phyloP scores from a whole-genome alignment of 2,113 vertebrate genomes.

The Synodontis membranacea region DNA sequence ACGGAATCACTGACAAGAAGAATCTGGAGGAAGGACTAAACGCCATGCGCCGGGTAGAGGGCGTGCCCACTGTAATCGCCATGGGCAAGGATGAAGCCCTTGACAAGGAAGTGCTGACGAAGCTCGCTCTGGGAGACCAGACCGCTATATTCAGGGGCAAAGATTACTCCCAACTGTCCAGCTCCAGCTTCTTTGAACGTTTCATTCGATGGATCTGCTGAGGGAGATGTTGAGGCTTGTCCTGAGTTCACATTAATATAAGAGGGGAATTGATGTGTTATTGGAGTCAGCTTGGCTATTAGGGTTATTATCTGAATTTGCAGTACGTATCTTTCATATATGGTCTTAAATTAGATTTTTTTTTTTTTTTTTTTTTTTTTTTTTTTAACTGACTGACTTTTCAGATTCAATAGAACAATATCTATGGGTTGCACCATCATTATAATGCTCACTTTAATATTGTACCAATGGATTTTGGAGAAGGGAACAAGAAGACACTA shows the following conservation, averaged over 20 bases:
- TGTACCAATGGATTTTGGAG: constrained; percentile 28
- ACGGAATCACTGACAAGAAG: constrained; percentile 81
- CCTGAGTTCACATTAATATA: constrained; percentile 54
- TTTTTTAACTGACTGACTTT: not conserved
- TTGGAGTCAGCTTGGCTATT: constrained; percentile 19
- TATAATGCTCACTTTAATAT: constrained; percentile 28
- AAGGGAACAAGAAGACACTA: constrained; percentile 40
- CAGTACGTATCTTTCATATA: not conserved
- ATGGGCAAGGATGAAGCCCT: constrained; percentile 55
- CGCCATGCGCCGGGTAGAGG: constrained; percentile 87
- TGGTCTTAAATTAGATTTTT: not conserved
- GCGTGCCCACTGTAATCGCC: constrained; percentile 73
- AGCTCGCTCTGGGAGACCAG: constrained; percentile 85
- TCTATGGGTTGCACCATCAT: constrained; percentile 10
- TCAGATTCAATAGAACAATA: constrained; percentile 14
- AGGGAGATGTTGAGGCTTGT: constrained; percentile 58
- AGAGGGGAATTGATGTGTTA: constrained; percentile 44
- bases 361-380: not conserved
- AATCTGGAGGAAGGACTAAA: constrained; percentile 85
- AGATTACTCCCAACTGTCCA: constrained; percentile 80
- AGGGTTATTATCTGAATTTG: not conserved
- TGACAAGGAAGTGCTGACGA: constrained; percentile 81
- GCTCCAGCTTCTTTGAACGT: constrained; percentile 86
- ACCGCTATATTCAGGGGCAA: constrained; percentile 86
- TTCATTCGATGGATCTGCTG: constrained; percentile 86